Evolutionary conservation across 2,113 vertebrate genomes (phyloP), one percentile per base, ranked within the genome.

Genomic region (Toxostoma redivivum): DNA sequence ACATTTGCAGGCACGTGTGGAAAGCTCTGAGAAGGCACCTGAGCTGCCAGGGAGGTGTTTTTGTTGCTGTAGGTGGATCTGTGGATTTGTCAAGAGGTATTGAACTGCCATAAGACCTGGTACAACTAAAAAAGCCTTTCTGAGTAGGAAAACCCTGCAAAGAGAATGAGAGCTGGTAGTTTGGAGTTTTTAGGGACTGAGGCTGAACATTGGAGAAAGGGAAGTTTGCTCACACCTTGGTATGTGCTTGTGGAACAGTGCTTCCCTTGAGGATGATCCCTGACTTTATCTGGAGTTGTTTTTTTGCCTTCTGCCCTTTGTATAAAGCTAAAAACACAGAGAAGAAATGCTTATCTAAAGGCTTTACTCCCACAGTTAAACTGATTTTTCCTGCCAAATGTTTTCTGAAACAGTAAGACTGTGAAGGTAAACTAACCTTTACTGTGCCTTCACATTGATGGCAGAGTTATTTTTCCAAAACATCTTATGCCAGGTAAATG

Each of bases 181-280:
- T 35, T 48, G 66, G 57, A 0, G 2, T 10, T 15, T 35, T 40
- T 38, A 25, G 40, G 48, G 45, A 14, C 23, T 61, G 45, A 81
- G 18, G 21, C 1, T 82, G 38, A 54, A 5, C 4, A 0, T 0
- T 11, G 21, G 42, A 57, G 67, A 24, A 62, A 42, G 40, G 18
- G 12, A 21, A 10, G 23, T 30, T 82, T 44, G 20, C 19, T 77
- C 13, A 2, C 9, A 7, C 19, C 12, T 76, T 35, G n/a, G 9
- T 47, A 8, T 4, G 0, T 17, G 10, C 19, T 21, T 30, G 12
- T 58, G 60, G 31, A 62, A 38, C 3, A 1, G 31, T 45, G 11
- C 5, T 9, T 77, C 44, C 21, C 37, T 42, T 71, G 60, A 71
- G 30, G 23, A 48, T n/a, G 33, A 73, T 18, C 15, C 9, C 14